phyloP scores from a whole-genome alignment of 2,888 invertebrate species.

The Hirtodrosophila duncani region DNA sequence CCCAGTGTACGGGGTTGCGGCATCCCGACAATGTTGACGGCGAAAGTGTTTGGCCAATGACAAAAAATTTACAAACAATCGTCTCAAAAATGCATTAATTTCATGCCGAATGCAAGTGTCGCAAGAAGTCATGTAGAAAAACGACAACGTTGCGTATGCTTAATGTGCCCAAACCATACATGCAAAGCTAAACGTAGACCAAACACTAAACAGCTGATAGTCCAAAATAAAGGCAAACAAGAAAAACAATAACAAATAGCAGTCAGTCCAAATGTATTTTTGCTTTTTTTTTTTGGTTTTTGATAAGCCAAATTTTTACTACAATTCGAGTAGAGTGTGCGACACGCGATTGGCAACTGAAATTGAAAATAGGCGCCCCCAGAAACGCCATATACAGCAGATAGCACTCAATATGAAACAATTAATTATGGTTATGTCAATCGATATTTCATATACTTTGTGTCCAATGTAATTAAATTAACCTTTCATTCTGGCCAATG shows the following conservation, averaged over 20 bases:
- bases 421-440: constrained; percentile 21
- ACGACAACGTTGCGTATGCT: no score
- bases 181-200: constrained; percentile 15
- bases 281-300: constrained; percentile 1
- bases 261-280: constrained; percentile 21
- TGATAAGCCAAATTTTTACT: constrained; percentile 31
- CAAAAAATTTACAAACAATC: no score
- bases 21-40: constrained; percentile 57
- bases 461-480: constrained; percentile 68
- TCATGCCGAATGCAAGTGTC: constrained; percentile 42
- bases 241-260: constrained; percentile 1
- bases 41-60: constrained; percentile 62
- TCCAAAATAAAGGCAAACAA: constrained; percentile 7
- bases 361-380: background rate
- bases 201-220: constrained; percentile 3
- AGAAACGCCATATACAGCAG: background rate
- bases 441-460: constrained; percentile 2
- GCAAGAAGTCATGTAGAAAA: constrained; percentile 30
- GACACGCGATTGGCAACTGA: constrained; percentile 19
- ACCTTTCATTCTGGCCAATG: constrained; percentile 64
- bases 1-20: constrained; percentile 23
- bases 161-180: no score
- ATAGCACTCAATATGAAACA: constrained; percentile 14
- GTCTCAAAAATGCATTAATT: constrained; percentile 52
- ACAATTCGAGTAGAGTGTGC: constrained; percentile 5